Base-by-base conservation (phyloP, 1,140 invertebrate genomes). In the Manduca sexta region DNA sequence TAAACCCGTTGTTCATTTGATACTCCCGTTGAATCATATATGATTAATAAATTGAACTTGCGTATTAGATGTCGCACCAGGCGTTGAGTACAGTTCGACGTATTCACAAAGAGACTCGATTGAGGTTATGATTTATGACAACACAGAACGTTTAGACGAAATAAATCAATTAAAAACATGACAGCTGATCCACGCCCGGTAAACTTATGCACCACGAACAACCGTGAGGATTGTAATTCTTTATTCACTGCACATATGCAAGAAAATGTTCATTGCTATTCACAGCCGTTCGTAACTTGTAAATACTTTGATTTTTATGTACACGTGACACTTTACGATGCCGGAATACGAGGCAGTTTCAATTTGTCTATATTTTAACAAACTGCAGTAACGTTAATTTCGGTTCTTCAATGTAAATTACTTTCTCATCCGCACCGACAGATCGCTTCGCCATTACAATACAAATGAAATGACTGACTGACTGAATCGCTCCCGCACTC, bases 1-100 rank as follows among this genome's bases (percentile, higher is more conserved):
- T 96, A 81, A 95, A 95, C 68, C 94, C 94, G 89, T 95, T 95
- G 79, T 89, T 89, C 88, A 89, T 89, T 86, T 86, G 83, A 80
- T 83, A 80, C 78, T 86, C 84, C 66, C 84, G 81, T 86, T 86
- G 84, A 86, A 86, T 86, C 84, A 86, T 86, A 84, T 86, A 85
- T 82, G 72, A 84, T 58, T 74, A 75, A 70, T 76, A 68, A 63
- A 68, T 59, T 60, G 49, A 60, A 73, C 66, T 69, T 55, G 30
- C 60, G 49, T 49, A 47, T 48, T 60, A 81, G 60, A 68, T 54
- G 49, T 66, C 69, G 70, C 67, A 67, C 74, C 40, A 54, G 58
- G 64, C 68, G 60, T 66, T 54, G 52, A 51, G 57, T 66, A 68
- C 54, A 59, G 55, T 73, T 63, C 70, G 58, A 77, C 76, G 71